Conservation (phyloP, 2,797 vertebrate genomes). For the Sphenodon punctatus region DNA sequence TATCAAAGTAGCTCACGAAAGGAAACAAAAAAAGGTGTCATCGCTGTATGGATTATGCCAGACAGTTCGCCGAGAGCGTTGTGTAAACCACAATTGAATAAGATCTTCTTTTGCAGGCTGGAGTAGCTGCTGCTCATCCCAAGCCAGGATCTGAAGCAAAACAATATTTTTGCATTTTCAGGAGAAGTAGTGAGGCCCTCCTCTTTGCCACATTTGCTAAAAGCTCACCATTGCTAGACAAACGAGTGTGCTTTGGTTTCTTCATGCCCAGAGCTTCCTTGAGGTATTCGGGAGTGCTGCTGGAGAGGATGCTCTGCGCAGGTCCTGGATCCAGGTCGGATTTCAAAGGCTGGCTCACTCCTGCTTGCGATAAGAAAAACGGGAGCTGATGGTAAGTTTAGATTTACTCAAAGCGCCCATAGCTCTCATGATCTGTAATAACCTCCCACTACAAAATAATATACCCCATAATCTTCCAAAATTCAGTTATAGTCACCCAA, state of each 20-base stretch:
- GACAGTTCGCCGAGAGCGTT: not conserved
- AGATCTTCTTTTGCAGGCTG: not conserved
- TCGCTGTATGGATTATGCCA: conserved; percentile 41
- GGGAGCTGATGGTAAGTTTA: no score
- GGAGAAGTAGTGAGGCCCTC: not conserved
- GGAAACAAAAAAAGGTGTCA: conserved; percentile 49
- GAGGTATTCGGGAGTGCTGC: conserved; percentile 78
- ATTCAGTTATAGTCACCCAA: conserved; percentile 17
- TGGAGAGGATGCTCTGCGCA: conserved; percentile 4
- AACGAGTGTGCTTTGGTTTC: conserved; percentile 79
- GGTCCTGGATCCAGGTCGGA: conserved; percentile 68
- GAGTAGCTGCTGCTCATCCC: not conserved
- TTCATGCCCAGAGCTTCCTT: conserved; percentile 82
- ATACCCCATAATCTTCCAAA: not conserved
- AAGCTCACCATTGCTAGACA: conserved; percentile 80
- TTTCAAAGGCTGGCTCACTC: conserved; percentile 66
- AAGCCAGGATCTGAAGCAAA: not conserved
- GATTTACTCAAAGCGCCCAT: no score
- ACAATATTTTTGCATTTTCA: rapidly evolving
- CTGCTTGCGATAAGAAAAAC: no score
- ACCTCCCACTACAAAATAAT: not conserved
- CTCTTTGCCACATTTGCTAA: not conserved
- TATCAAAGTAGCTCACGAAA: conserved; percentile 38
- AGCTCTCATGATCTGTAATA: conserved; percentile 40
- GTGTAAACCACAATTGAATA: conserved; percentile 1